These are phyloP conservation scores for Protaetia brevitarsis DNA, from an alignment of 1,140 invertebrate species.

Conservation along the genomic window DNA sequence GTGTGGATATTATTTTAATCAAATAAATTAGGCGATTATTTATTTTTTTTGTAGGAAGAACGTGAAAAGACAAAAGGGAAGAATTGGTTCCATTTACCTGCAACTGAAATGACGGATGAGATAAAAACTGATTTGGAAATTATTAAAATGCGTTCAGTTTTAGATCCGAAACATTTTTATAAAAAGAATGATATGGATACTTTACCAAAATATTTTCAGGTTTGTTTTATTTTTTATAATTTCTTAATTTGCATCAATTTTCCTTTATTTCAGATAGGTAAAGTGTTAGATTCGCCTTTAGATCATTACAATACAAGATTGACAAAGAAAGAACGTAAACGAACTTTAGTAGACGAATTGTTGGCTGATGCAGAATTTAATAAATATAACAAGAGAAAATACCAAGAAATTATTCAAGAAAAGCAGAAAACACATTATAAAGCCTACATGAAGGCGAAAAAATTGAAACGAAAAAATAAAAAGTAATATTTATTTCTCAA, in stretches of 20 bases:
- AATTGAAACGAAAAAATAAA: slow-evolving; percentile 54
- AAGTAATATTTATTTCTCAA: slow-evolving; percentile 25
- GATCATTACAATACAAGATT: slow-evolving; percentile 74
- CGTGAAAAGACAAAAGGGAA: slow-evolving; percentile 76
- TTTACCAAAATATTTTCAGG: slow-evolving; percentile 90
- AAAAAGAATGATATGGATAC: slow-evolving; percentile 86
- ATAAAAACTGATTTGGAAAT: slow-evolving; percentile 81
- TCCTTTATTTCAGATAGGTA: slow-evolving; percentile 60
- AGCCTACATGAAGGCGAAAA: slow-evolving; percentile 54
- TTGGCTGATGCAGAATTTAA: slow-evolving; percentile 84
- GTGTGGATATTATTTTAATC: slow-evolving; percentile 52
- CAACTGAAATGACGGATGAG: slow-evolving; percentile 85
- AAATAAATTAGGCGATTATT: slow-evolving; percentile 26
- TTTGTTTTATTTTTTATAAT: slow-evolving; percentile 41
- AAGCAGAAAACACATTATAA: slow-evolving; percentile 61
- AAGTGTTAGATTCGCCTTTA: slow-evolving; percentile 67
- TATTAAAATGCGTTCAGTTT: slow-evolving; percentile 85
- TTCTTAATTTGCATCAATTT: slow-evolving; percentile 21
- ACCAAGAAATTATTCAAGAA: slow-evolving; percentile 72
- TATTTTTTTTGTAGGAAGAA: slow-evolving; percentile 52
- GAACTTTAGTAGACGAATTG: slow-evolving; percentile 88
- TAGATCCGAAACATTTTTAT: slow-evolving; percentile 92
- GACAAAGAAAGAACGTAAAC: slow-evolving; percentile 82
- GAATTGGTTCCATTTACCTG: slow-evolving; percentile 83
- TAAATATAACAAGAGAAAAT: slow-evolving; percentile 82